Base-by-base conservation (phyloP, 2,797 vertebrate species). In the Chaetodon trifasciatus region DNA sequence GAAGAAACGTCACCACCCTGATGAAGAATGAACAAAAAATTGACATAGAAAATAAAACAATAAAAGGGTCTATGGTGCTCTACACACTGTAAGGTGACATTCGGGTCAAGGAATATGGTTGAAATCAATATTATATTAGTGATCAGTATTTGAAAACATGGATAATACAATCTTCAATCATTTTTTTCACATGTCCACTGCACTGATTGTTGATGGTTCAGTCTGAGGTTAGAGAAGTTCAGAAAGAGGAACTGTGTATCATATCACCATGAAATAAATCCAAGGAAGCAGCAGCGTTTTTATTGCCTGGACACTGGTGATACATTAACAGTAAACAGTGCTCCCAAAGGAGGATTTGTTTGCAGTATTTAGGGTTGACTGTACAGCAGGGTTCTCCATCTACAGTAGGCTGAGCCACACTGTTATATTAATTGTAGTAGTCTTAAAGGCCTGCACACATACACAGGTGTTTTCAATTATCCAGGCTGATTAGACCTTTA, bases 1-100 rank as follows among this genome's bases (percentile, higher is more conserved):
- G 96, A 64, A 98, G 86, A 53, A 98, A 85, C 2, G 87, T 82
- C 71, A 96, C 90, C 80, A 96, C 88, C 90, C 98, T 99, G 93
- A 28, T 61, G 28, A 21, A 69, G 46, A 75, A 76, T n/a, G 4
- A 39, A 56, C 6, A 32, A 39, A 35, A 57, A 52, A 28, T 11
- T 2, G 10, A 40, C 5, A 40, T 6, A 6, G 0, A n/a, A 24
- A 9, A 11, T 55, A 5, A 46, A 4, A 19, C 16, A 52, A 24
- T 21, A 61, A 19, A 3, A 24, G 1, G 4, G 42, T 58, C 68
- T 11, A 40, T 24, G 2, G 6, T 9, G 37, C 23, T 49, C 39
- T 49, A 37, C 5, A 2, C 24, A 58, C 52, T 46, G 24, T 6
- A 28, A 46, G 11, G 5, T 63, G 37, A 68, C 7, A 8, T 28